These are phyloP conservation scores for Zaprionus davidi DNA, from an alignment of 1,140 invertebrate species.

Conservation along the genomic window DNA sequence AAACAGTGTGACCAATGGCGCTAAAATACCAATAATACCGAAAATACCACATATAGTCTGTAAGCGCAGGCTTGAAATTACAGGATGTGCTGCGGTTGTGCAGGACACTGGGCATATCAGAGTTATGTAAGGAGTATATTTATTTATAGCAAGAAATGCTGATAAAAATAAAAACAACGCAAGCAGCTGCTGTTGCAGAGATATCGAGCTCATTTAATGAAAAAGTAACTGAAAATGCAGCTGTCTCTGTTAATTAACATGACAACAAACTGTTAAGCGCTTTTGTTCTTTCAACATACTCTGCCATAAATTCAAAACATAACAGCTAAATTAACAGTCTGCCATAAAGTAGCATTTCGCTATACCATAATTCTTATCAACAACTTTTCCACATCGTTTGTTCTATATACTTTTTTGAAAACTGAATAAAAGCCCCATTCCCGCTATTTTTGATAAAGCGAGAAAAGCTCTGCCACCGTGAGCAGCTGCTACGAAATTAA, in stretches of 20 bases:
- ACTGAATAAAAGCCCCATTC: constrained; percentile 9
- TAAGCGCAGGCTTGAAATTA: background rate
- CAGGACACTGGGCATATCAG: background rate
- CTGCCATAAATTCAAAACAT: constrained; percentile 10
- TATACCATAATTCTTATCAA: constrained; percentile 5
- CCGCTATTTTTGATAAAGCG: constrained; percentile 30
- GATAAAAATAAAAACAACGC: background rate
- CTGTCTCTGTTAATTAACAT: constrained; percentile 4
- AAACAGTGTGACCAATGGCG: constrained; percentile 19
- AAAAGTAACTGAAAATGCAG: background rate
- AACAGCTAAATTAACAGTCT: background rate
- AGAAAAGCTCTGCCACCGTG: constrained; percentile 19
- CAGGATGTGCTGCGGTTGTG: background rate
- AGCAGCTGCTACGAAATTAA: constrained; percentile 6
- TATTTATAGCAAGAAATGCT: background rate
- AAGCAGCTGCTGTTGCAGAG: background rate
- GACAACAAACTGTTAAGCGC: constrained; percentile 1
- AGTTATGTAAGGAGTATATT: background rate
- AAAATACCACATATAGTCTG: constrained; percentile 29
- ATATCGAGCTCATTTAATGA: background rate
- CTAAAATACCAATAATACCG: background rate
- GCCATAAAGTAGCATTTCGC: background rate
- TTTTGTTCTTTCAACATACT: background rate
- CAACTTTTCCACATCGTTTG: background rate
- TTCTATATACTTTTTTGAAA: background rate